A percentile compares a stretch with the other conserved stretches of the same genome.
Conservation (phyloP, 2,797 vertebrate genomes). For the Neosilurus mollespiculum region DNA sequence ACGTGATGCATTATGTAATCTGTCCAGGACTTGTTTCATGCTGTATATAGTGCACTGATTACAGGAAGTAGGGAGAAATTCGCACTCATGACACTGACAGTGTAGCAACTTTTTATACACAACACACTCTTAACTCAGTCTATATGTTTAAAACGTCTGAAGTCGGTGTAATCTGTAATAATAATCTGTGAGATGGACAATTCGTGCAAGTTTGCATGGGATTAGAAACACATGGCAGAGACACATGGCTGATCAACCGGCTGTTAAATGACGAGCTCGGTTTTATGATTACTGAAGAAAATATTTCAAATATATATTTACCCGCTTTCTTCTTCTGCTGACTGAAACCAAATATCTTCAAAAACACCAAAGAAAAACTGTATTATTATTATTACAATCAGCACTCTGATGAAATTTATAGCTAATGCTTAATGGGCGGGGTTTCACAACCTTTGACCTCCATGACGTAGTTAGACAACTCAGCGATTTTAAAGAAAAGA, state of each 20-base stretch:
- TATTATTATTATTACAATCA: background rate
- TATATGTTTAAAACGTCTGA: background rate
- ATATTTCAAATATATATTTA: background rate
- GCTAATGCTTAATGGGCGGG: background rate
- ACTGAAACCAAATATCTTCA: background rate
- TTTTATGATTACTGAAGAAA: too few relatives aligned
- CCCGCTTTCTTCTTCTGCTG: background rate
- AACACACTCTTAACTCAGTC: too few relatives aligned
- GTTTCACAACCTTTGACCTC: background rate
- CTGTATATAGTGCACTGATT: background rate
- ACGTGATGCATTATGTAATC: background rate
- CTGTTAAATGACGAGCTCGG: background rate
- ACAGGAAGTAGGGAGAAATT: background rate
- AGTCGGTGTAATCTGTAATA: background rate
- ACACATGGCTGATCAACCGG: conserved; percentile 5
- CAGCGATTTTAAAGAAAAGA: background rate
- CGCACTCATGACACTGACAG: background rate
- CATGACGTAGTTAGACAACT: background rate
- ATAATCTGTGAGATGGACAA: background rate
- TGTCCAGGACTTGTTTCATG: background rate
- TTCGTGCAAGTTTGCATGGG: background rate
- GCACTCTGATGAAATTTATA: background rate
- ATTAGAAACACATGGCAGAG: background rate
- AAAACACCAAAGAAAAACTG: background rate
- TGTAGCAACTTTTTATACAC: background rate